Evolutionary conservation across 2,113 vertebrate genomes (phyloP), one percentile per base, ranked within the genome.

Genomic region (Narcine bancroftii): DNA sequence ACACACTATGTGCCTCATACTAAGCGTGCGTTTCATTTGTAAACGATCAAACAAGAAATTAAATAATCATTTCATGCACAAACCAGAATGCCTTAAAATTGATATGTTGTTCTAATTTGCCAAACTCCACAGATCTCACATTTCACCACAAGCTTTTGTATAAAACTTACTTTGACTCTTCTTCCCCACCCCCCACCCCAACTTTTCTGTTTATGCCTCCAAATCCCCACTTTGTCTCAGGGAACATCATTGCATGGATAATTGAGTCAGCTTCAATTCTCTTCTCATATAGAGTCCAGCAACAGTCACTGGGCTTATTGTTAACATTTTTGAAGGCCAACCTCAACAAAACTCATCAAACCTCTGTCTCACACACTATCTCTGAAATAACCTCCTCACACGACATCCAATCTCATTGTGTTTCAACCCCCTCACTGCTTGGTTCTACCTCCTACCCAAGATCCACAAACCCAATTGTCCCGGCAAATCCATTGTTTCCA

Each of bases 11-110:
- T n/a, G 33, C 6, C 56, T 85, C 33, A 85, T 36, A 60, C n/a
- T 21, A 87, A 60, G 17, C n/a, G 19, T n/a, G 60, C 81, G n/a
- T 6, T n/a, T 60, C 53, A 1, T 21, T 63, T 36, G 53, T 60
- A 36, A 36, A 11, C 60, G 60, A 87, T 87, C 81, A 87, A 87
- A 87, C 53, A 60, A 60, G 53, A 39, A 60, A 87, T 60, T 87
- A 69, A 85, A 81, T 50, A 50, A 60, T 87, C 15, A 87, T 87
- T 21, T 63, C 19, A 36, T 13, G n/a, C 53, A 60, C n/a, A 36
- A 36, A 87, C 33, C 53, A 85, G n/a, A 85, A 36, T 13, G 13
- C 36, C 6, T 60, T 56, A 56, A 85, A 56, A 36, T 33, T 5
- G 33, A 56, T 60, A 53, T 17, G 29, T 36, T 85, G 47, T 47